Base-by-base conservation (phyloP, 2,113 vertebrate genomes). In the Octodon degus region DNA sequence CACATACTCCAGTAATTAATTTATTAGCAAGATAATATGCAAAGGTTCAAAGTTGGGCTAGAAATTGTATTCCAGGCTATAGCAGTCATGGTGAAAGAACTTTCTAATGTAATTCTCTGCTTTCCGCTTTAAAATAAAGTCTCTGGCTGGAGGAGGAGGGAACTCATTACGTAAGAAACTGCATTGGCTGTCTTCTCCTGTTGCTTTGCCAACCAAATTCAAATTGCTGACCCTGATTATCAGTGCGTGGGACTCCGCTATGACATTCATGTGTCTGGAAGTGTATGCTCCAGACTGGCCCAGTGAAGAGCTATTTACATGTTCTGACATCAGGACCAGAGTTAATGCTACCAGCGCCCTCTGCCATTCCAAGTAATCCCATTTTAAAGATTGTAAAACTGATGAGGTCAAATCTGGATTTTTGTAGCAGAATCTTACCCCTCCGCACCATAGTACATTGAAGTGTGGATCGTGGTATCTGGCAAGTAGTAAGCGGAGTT, bases 1-100 rank as follows among this genome's bases (percentile, higher is more conserved):
- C 47, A 17, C n/a, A 47, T 90, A 84, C 25, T 76, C 24, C 20
- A 10, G 62, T 24, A 37, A 72, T 77, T 90, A 79, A 91, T 60
- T 95, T 93, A 96, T 90, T 93, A 94, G 43, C 4, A 1, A 94
- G 58, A 86, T 76, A 84, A 93, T 55, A 96, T 55, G 12, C 94
- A 89, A 91, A 55, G 53, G 34, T 34, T 74, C 74, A 62, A 63
- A 80, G 24, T 13, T 89, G 30, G 40, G 25, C 34, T 87, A 27
- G 30, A 90, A 72, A 93, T 92, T 80, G 55, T 70, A 79, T 79
- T 72, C 7, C 77, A 93, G 68, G 19, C 17, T 63, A 80, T 0
- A 0, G 8, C 47, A 85, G 7, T 91, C 90, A 86, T 1, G 65
- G 10, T 89, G 8, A 43, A 89, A 86, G 20, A 91, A 60, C 32